These are phyloP conservation scores for Drosophila mojavensis DNA, from an alignment of 1,140 invertebrate species.

Conservation along the genomic window DNA sequence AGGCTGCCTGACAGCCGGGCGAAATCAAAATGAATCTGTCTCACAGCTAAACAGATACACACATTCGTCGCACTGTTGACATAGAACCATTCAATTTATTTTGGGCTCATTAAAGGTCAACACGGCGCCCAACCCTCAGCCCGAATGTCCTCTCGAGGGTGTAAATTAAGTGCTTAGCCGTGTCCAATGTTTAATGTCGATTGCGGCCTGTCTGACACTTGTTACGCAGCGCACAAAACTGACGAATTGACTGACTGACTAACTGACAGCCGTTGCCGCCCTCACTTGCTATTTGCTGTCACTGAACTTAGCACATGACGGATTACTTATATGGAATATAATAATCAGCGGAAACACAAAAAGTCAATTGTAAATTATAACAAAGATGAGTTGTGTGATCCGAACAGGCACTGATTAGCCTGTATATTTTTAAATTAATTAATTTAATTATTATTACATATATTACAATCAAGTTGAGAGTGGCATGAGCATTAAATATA, in stretches of 20 bases:
- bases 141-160: slow-evolving; percentile 57
- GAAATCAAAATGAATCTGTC: slow-evolving; percentile 52
- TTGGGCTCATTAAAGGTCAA: slow-evolving; percentile 71
- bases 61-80: slow-evolving; percentile 70
- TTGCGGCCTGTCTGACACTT: slow-evolving; percentile 63
- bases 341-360: no score
- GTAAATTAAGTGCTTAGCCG: slow-evolving; percentile 73
- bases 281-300: no score
- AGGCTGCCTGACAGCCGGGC: slow-evolving; percentile 32
- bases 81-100: slow-evolving; percentile 75
- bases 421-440: no score
- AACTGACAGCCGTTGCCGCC: slow-evolving; percentile 1
- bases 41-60: slow-evolving; percentile 21
- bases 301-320: no score
- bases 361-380: no score
- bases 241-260: slow-evolving; percentile 42
- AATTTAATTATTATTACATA: no score
- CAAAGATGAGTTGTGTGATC: no score
- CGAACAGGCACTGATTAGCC: no score
- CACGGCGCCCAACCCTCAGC: slow-evolving; percentile 28
- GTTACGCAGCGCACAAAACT: slow-evolving; percentile 53
- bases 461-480: no score
- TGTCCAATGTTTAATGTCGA: slow-evolving; percentile 73
- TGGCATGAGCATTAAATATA: no score
- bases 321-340: no score